A percentile compares a stretch with the other conserved stretches of the same genome.
phyloP scores from a whole-genome alignment of 2,113 vertebrate genomes.

The Pterocles burchelli region DNA sequence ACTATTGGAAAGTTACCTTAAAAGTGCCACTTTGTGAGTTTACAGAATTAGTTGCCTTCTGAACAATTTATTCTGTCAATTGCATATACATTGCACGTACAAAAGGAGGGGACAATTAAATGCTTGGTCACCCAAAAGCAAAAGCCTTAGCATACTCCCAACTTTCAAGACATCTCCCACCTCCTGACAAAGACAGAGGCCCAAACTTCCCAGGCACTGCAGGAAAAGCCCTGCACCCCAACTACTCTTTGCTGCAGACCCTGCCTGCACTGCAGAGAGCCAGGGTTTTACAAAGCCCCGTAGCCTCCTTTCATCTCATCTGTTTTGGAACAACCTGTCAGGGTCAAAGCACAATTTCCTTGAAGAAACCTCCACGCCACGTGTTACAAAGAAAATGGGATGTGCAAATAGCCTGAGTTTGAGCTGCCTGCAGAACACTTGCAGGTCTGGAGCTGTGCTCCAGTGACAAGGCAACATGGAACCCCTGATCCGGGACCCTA shows the following conservation, averaged over 20 bases:
- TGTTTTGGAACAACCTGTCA: neutral
- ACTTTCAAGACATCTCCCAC: neutral
- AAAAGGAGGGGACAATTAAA: neutral
- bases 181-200: neutral
- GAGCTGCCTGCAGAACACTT: neutral
- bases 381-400: neutral
- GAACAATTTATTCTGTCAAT: neutral
- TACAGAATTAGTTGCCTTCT: neutral
- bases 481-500: neutral
- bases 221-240: neutral
- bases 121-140: neutral
- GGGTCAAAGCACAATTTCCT: neutral
- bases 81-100: accelerated
- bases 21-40: neutral
- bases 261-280: no score
- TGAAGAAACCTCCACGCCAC: neutral
- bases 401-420: neutral
- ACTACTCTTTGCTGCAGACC: neutral
- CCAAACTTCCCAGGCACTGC: neutral
- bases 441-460: neutral
- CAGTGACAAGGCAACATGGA: neutral
- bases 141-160: neutral
- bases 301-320: neutral
- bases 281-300: neutral
- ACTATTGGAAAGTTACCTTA: neutral